phyloP scores from a whole-genome alignment of 2,113 vertebrate species.

The Eretmochelys imbricata region DNA sequence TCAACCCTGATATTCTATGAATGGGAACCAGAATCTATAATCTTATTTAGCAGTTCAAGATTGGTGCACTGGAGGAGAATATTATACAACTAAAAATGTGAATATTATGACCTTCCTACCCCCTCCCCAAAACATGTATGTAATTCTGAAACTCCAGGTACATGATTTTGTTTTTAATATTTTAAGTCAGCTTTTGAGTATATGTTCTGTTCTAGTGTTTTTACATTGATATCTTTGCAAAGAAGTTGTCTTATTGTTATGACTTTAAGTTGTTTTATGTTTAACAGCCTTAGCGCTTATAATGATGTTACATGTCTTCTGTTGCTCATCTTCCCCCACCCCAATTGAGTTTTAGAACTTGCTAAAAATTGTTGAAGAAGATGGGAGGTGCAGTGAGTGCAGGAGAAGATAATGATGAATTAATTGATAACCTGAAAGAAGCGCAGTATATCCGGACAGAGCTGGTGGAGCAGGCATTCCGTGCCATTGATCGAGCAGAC shows the following conservation, averaged over 20 bases:
- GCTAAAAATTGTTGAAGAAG: slow-evolving; percentile 28
- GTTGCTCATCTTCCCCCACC: not conserved
- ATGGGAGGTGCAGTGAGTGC: slow-evolving; percentile 98
- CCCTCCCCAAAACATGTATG: not conserved
- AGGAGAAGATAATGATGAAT: slow-evolving; percentile 95
- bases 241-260: not conserved
- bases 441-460: slow-evolving; percentile 95
- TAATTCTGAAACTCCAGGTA: not conserved
- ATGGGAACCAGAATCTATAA: slow-evolving; percentile 21
- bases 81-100: not conserved
- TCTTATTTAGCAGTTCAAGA: not conserved
- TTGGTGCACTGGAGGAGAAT: slow-evolving; percentile 37
- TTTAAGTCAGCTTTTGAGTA: not conserved
- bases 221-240: not conserved
- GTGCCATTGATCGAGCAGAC: slow-evolving; percentile 94
- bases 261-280: not conserved
- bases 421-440: slow-evolving; percentile 97
- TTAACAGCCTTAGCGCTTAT: not conserved
- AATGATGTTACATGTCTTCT: not conserved
- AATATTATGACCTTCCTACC: not conserved
- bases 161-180: not conserved
- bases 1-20: no score
- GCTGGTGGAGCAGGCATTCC: slow-evolving; percentile 93
- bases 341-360: not conserved
- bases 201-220: not conserved